Evolutionary conservation across 2,113 vertebrate species (phyloP), one percentile per base, ranked within the genome.

Genomic region (Ictalurus punctatus): DNA sequence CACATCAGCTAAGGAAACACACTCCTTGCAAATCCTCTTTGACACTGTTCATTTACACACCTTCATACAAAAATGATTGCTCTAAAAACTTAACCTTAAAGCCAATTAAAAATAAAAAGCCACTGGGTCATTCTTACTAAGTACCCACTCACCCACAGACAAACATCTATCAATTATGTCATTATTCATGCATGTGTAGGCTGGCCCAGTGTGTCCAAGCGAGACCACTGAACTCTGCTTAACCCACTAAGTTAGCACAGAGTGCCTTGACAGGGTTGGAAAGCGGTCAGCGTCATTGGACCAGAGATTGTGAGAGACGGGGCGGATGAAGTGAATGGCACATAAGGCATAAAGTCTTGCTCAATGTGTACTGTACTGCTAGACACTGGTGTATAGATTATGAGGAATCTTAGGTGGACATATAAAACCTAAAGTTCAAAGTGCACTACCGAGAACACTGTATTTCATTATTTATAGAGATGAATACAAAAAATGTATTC

Each of bases 211-310:
- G 21, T 83, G 73, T 87, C 90, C 87, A 90, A 92, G 90, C 90
- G 73, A 92, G 91, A 92, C 90, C 54, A 23, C 23, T 94, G 94
- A 94, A 94, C 94, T 93, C 83, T 94, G 90, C 83, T 89, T 93
- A 92, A 93, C 92, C 93, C 86, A 86, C 59, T 13, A 63, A 81
- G 80, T 91, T 92, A 90, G 92, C 90, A 90, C 90, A 54, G 27
- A 34, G 6, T 34, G n/a, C 82, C 52, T 80, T 58, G 65, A 82
- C 44, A 88, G 83, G 91, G 82, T 91, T 91, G 80, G 86, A 71
- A 85, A 83, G 89, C 81, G 85, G 73, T 84, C n/a, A 88, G 85
- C 84, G 58, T 52, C 3, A 69, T 25, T 25, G 34, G 76, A 74
- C 30, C 83, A 86, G 30, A 81, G 56, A 37, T 25, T 12, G 17